phyloP scores from a whole-genome alignment of 2,113 vertebrate genomes.

The Otus sunia region DNA sequence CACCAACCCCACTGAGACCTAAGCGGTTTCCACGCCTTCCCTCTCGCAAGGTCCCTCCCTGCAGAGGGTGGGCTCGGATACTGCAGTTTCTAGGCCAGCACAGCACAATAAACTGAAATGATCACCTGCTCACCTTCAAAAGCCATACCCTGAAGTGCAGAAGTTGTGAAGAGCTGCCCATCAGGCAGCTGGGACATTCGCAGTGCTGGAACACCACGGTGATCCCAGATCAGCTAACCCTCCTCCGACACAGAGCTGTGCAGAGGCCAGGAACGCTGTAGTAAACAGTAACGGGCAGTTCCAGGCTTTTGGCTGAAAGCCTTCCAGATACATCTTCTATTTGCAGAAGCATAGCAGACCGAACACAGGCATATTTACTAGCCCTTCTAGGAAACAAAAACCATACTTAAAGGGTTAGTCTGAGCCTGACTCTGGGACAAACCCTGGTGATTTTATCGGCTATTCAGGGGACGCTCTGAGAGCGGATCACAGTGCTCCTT shows the following conservation, averaged over 20 bases:
- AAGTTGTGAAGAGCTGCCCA: background rate
- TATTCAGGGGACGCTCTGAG: background rate
- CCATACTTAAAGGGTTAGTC: background rate
- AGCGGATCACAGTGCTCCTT: background rate
- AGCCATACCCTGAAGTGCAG: background rate
- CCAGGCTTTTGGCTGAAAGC: background rate
- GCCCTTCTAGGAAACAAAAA: background rate
- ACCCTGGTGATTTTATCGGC: background rate
- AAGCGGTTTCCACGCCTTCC: background rate
- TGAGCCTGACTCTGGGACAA: background rate
- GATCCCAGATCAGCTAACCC: background rate
- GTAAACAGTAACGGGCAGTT: background rate
- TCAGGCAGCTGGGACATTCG: background rate
- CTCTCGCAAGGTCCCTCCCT: background rate
- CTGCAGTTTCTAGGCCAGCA: background rate
- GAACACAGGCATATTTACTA: rapidly evolving
- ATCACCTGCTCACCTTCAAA: background rate
- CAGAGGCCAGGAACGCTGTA: background rate
- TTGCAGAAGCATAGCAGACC: background rate
- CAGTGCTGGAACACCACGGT: background rate
- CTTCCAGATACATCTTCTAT: background rate
- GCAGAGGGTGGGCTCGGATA: background rate
- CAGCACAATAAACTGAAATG: background rate
- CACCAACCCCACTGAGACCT: rapidly evolving
- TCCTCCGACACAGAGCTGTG: background rate